A percentile compares a stretch with the other conserved stretches of the same genome.
These are phyloP conservation scores for Synaphobranchus kaupii DNA, from an alignment of 2,797 vertebrate species.

Conservation along the genomic window DNA sequence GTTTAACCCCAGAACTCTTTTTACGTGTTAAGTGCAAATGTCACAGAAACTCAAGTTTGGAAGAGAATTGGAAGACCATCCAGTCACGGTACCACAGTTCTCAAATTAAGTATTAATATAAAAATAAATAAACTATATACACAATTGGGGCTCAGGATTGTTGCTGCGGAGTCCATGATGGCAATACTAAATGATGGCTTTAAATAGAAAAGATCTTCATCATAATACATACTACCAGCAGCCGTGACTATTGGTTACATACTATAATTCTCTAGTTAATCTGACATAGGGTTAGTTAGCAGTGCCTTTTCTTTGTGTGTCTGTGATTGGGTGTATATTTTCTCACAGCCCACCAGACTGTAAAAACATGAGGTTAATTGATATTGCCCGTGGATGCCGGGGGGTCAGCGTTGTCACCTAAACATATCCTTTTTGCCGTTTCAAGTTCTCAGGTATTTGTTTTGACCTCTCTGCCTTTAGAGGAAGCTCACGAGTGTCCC, in stretches of 20 bases:
- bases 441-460: slow-evolving; percentile 45
- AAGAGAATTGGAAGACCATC: background rate
- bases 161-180: background rate
- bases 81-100: background rate
- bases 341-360: slow-evolving; percentile 43
- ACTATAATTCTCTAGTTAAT: too few relatives aligned
- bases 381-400: slow-evolving; percentile 40
- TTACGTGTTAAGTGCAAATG: background rate
- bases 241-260: background rate
- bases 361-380: slow-evolving; percentile 51
- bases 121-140: background rate
- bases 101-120: background rate
- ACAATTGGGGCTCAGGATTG: background rate
- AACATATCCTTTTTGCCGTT: slow-evolving; percentile 47
- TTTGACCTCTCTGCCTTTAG: slow-evolving; percentile 38
- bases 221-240: background rate
- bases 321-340: slow-evolving; percentile 31
- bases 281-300: background rate
- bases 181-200: background rate
- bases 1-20: background rate
- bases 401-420: slow-evolving; percentile 46
- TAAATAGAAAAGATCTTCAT: background rate
- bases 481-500: slow-evolving; percentile 47
- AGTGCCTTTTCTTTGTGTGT: background rate
- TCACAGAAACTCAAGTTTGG: background rate